These are phyloP conservation scores for Pristionchus entomophagus DNA, from an alignment of 2,888 invertebrate genomes.

Conservation along the genomic window DNA sequence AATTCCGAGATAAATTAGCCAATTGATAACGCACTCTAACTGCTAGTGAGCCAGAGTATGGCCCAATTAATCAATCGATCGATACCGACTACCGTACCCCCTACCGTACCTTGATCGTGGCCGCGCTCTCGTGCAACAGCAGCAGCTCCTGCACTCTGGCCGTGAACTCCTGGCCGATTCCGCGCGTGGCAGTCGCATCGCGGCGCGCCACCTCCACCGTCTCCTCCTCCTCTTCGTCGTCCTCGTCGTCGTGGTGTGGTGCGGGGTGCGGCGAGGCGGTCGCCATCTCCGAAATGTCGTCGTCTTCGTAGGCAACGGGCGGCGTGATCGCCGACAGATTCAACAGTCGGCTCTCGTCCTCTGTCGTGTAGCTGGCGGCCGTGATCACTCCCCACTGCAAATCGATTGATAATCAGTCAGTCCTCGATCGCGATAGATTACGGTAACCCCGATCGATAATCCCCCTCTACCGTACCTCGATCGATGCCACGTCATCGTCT, in stretches of 20 bases:
- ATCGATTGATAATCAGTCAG: not conserved
- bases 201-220: slow-evolving; percentile 13
- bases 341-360: not conserved
- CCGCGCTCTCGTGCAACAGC: not conserved
- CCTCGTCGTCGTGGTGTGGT: not conserved
- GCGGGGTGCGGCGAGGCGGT: not conserved
- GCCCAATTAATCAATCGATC: not conserved
- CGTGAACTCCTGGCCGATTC: slow-evolving; percentile 10
- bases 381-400: slow-evolving; percentile 30
- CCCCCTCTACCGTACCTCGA: slow-evolving; percentile 1
- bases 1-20: not conserved
- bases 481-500: slow-evolving; percentile 33
- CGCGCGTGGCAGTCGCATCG: not conserved
- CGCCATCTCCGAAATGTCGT: slow-evolving; percentile 25
- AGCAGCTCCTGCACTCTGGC: slow-evolving; percentile 19
- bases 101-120: slow-evolving; percentile 23
- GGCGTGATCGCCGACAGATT: slow-evolving; percentile 10
- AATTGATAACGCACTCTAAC: not conserved
- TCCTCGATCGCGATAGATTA: slow-evolving; percentile 4
- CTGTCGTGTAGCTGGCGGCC: not conserved
- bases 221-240: not conserved
- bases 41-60: too few species aligned
- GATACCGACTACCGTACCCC: not conserved
- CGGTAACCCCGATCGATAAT: not conserved
- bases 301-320: slow-evolving; percentile 34